A percentile compares a stretch with the other conserved stretches of the same genome.
Evolutionary conservation across 2,113 vertebrate species (phyloP).

Genomic region (Zosterops pallidus): DNA sequence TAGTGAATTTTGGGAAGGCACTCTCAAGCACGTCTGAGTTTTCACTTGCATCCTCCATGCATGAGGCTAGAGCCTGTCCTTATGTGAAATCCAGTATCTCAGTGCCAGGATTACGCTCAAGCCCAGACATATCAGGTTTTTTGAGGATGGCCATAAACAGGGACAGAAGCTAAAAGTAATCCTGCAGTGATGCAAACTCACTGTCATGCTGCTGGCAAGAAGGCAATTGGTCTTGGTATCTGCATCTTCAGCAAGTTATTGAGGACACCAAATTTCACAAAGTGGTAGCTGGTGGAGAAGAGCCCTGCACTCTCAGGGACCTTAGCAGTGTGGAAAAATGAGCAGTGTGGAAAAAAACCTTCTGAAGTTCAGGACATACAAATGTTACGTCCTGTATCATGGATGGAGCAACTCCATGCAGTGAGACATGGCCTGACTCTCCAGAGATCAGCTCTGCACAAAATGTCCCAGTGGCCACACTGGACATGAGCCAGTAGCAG

Average conservation of each 20-base stretch:
- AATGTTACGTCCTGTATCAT: background rate
- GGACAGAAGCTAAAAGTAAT: background rate
- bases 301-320: background rate
- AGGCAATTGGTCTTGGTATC: background rate
- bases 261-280: background rate
- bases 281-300: background rate
- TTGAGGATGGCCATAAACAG: background rate
- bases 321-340: background rate
- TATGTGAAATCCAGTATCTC: background rate
- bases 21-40: background rate
- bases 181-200: background rate
- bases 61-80: background rate
- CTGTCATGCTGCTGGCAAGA: background rate
- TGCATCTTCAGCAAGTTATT: background rate
- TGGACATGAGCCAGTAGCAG: background rate
- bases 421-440: background rate
- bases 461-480: background rate
- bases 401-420: background rate
- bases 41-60: conserved; percentile 7
- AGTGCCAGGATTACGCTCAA: background rate
- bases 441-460: background rate
- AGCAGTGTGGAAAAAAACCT: background rate
- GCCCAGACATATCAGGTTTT: background rate
- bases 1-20: conserved; percentile 41
- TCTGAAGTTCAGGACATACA: background rate